Conservation (phyloP, 23 tunicate genomes). For the Oikopleura dioica region DNA sequence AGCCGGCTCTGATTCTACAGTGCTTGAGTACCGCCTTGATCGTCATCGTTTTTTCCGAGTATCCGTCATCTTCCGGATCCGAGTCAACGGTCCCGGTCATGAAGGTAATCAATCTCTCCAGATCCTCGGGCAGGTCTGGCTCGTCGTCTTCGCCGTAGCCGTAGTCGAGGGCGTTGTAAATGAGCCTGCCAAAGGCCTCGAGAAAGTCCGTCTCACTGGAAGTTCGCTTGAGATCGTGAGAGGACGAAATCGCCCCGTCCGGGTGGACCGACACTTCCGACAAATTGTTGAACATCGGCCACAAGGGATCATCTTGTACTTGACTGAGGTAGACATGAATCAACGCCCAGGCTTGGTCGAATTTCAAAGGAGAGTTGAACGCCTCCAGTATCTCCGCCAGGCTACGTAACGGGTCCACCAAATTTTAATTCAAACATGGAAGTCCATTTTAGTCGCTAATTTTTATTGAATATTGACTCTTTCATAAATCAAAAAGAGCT, state of each 20-base stretch:
- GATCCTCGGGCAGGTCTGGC: slow-evolving; percentile 21
- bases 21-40: background rate
- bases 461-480: too few relatives aligned
- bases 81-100: slow-evolving; percentile 32
- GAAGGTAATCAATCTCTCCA: slow-evolving; percentile 25
- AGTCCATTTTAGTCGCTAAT: too few relatives aligned
- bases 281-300: too few relatives aligned
- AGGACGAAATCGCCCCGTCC: too few relatives aligned
- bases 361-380: background rate
- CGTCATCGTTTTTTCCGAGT: slow-evolving; percentile 14
- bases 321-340: background rate
- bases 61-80: slow-evolving; percentile 52
- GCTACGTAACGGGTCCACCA: too few relatives aligned
- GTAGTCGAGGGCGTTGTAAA: slow-evolving; percentile 43
- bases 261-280: too few relatives aligned
- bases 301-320: too few relatives aligned
- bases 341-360: background rate
- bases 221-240: too few relatives aligned
- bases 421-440: too few relatives aligned
- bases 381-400: background rate
- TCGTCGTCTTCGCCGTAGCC: slow-evolving; percentile 29
- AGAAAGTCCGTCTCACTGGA: slow-evolving; percentile 17
- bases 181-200: slow-evolving; percentile 20
- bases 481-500: too few relatives aligned
- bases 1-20: background rate